A percentile compares a stretch with the other conserved stretches of the same genome.
Evolutionary conservation across 2,797 vertebrate genomes (phyloP).

Genomic region (Sitta carolinensis): DNA sequence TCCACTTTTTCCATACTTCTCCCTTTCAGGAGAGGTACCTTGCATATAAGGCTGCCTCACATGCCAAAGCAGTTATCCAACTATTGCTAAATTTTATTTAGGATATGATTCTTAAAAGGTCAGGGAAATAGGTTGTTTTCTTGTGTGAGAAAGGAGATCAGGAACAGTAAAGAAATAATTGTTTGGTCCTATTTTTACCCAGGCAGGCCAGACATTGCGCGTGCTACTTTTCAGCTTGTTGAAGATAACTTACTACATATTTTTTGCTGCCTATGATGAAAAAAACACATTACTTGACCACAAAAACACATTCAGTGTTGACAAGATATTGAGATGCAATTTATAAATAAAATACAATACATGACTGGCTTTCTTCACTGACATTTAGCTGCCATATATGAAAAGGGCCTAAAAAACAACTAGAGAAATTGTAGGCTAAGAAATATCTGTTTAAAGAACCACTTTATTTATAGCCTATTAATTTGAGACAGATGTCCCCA

Average conservation of each 20-base stretch:
- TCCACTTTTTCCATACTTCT: not conserved
- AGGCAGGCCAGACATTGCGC: not conserved
- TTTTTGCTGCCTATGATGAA: not conserved
- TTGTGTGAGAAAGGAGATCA: not conserved
- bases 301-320: not conserved
- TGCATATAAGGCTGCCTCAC: not conserved
- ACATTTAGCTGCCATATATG: not conserved
- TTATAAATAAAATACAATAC: slow-evolving; percentile 13
- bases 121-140: not conserved
- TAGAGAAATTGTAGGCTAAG: not conserved
- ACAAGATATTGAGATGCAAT: slow-evolving; percentile 16
- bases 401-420: not conserved
- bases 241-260: not conserved
- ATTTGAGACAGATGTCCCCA: not conserved
- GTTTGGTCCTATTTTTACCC: not conserved
- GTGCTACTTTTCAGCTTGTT: not conserved
- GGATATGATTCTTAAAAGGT: not conserved
- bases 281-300: not conserved
- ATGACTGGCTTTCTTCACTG: not conserved
- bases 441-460: not conserved
- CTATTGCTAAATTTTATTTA: not conserved
- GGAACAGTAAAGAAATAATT: not conserved
- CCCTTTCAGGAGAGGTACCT: not conserved
- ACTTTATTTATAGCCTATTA: slow-evolving; percentile 11
- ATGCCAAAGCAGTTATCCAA: not conserved